Conservation (phyloP, 2,113 vertebrate species). For the Meriones unguiculatus region DNA sequence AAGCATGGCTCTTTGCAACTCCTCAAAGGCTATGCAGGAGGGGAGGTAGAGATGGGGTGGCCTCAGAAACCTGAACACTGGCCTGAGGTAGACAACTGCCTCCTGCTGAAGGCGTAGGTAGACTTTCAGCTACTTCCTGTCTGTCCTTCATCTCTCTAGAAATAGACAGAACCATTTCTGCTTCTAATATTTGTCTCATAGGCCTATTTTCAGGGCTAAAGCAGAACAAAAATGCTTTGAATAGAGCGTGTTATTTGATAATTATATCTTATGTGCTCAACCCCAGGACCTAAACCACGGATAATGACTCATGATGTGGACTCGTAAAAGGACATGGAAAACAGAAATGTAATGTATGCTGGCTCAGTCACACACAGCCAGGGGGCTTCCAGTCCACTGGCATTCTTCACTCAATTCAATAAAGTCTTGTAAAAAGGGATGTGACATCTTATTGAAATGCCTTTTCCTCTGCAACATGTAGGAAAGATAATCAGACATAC, state of each 20-base stretch:
- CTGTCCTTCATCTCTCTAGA: background rate
- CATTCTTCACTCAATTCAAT: background rate
- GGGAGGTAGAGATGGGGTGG: background rate
- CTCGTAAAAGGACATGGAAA: background rate
- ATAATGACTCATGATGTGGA: constrained; percentile 31
- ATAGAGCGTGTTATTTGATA: constrained; percentile 20
- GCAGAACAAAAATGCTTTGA: background rate
- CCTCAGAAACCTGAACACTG: background rate
- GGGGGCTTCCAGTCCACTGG: background rate
- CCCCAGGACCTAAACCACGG: background rate
- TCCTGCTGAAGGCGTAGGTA: background rate
- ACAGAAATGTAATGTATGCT: background rate
- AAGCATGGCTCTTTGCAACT: background rate
- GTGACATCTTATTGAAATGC: background rate
- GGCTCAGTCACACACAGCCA: background rate
- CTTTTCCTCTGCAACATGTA: background rate
- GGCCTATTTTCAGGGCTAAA: constrained; percentile 26
- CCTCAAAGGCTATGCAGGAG: background rate
- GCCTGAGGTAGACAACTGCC: background rate
- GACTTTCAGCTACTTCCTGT: background rate
- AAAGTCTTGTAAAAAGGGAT: background rate
- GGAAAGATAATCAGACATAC: background rate
- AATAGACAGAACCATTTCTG: background rate
- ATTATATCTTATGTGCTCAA: background rate
- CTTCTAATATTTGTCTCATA: background rate